phyloP scores from a whole-genome alignment of 2,797 vertebrate species.

The Pempheris klunzingeri region DNA sequence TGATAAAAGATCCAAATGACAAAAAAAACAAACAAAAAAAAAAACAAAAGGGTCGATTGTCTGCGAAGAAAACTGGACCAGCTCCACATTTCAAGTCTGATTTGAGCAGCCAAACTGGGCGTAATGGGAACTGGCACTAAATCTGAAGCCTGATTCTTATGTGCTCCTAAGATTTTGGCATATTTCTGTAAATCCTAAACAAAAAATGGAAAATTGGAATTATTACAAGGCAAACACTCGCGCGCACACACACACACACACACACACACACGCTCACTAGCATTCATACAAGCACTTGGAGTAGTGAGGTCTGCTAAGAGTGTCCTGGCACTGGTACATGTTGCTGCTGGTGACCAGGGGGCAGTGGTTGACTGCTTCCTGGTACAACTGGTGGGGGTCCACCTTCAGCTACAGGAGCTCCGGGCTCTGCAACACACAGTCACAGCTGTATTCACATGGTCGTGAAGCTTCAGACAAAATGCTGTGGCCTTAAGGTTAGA shows the following conservation, averaged over 20 bases:
- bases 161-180: conserved; percentile 8
- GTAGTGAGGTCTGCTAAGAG: conserved; percentile 64
- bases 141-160: conserved; percentile 19
- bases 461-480: neutral
- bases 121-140: conserved; percentile 27
- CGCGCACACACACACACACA: conserved; percentile 2
- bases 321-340: conserved; percentile 64
- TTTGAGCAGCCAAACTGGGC: conserved; percentile 29
- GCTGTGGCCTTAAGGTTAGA: neutral
- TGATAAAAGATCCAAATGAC: conserved; percentile 36
- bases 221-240: conserved; percentile 22
- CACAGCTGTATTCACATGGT: neutral
- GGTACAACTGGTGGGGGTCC: conserved; percentile 42
- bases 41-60: conserved; percentile 55
- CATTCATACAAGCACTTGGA: conserved; percentile 28
- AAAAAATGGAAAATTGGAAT: conserved; percentile 7
- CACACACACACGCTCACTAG: conserved; percentile 19
- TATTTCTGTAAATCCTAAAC: neutral
- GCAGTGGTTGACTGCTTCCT: conserved; percentile 62
- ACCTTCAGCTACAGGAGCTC: conserved; percentile 13
- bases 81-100: conserved; percentile 36
- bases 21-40: too few relatives aligned
- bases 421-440: conserved; percentile 54
- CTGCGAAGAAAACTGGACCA: conserved; percentile 25
- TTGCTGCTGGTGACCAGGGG: conserved; percentile 65